phyloP scores from a whole-genome alignment of 2,797 vertebrate genomes.

The Mustela erminea region DNA sequence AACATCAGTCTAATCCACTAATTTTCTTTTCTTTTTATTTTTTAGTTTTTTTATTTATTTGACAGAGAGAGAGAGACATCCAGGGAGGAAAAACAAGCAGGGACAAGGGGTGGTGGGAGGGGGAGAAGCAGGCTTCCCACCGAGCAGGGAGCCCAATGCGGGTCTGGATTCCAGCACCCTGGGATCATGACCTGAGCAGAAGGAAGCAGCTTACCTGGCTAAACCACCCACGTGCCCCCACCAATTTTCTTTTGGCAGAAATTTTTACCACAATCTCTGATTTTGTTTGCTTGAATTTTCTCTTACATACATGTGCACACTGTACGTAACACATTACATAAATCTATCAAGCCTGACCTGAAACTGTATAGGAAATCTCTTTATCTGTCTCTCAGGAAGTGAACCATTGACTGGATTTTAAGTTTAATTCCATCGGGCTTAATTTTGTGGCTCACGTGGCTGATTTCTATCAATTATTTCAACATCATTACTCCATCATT shows the following conservation, averaged over 20 bases:
- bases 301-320: background rate
- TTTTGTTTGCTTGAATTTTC: background rate
- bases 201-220: too few relatives aligned
- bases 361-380: background rate
- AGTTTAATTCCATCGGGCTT: background rate
- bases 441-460: background rate
- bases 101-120: accelerated
- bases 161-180: too few relatives aligned
- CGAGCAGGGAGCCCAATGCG: too few relatives aligned
- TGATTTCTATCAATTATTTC: background rate
- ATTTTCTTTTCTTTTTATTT: background rate
- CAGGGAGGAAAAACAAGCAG: too few relatives aligned
- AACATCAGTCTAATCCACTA: background rate
- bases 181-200: too few relatives aligned
- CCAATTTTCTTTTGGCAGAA: background rate
- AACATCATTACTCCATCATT: background rate
- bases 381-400: background rate
- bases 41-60: too few relatives aligned
- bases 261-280: background rate
- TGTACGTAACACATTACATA: background rate
- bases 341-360: background rate
- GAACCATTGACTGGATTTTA: background rate
- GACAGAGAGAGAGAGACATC: too few relatives aligned
- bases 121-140: too few relatives aligned
- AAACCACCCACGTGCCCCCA: too few relatives aligned